Conservation (phyloP, 2,888 invertebrate species). For the Leptopilina syphax region DNA sequence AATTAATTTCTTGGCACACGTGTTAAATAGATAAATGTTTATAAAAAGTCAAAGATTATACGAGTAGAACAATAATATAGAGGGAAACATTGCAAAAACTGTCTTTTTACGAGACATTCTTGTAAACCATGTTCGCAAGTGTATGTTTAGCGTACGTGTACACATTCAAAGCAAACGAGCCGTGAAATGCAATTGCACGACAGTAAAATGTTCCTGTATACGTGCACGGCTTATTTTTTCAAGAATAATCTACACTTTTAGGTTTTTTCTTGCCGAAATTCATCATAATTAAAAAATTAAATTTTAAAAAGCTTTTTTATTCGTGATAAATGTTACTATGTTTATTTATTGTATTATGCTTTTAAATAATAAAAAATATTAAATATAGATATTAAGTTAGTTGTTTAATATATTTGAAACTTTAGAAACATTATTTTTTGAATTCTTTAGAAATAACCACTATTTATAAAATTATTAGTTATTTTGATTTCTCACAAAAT, state of each 20-base stretch:
- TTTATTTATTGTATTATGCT: too few relatives aligned
- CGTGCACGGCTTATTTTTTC: slow-evolving; percentile 20
- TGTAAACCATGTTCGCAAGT: neutral
- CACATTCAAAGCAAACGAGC: slow-evolving; percentile 12
- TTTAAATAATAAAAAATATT: too few relatives aligned
- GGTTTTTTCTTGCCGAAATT: neutral
- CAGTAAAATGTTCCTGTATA: slow-evolving; percentile 7
- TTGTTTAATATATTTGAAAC: too few relatives aligned
- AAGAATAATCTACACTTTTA: slow-evolving; percentile 2
- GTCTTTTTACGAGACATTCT: neutral
- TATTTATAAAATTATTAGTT: too few relatives aligned
- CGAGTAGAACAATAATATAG: neutral
- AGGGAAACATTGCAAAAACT: neutral
- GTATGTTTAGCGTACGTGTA: neutral
- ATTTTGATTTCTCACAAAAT: too few relatives aligned
- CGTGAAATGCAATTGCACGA: neutral
- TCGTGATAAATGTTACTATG: too few relatives aligned
- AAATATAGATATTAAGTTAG: too few relatives aligned
- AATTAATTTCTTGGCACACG: neutral
- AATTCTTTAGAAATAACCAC: too few relatives aligned
- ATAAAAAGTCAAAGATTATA: slow-evolving; percentile 21
- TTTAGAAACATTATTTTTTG: too few relatives aligned
- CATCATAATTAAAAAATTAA: neutral
- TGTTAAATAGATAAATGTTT: neutral
- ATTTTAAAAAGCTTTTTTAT: neutral